Evolutionary conservation across 2,888 invertebrate genomes (phyloP), one percentile per base, ranked within the genome.

Genomic region (Dione vanillae): DNA sequence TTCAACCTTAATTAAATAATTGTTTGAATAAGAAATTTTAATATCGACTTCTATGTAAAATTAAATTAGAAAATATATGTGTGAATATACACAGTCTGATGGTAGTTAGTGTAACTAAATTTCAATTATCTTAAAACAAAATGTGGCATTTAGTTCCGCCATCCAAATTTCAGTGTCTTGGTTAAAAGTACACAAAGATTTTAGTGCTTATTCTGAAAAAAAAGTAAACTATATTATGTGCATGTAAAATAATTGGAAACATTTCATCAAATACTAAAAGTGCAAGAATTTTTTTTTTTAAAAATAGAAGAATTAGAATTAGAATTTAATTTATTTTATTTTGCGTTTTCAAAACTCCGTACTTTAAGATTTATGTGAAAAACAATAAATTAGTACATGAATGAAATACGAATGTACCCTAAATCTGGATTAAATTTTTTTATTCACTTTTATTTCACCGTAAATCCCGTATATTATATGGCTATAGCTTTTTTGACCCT

Each of bases 401-500:
- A 9, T 16, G 5, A 47, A 2, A 16, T 16, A n/a, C 16, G 16
- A 47, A 14, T 43, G n/a, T 45, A 45, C 14, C n/a, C 49, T 11
- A 11, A 49, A 49, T 19, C 19, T 6, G 10, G 10, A 49, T 19
- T 16, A 20, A 19, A 2, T 61, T 14, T 61, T 35, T 11, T 10
- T 61, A 27, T 27, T 58, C 1, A 27, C 10, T 43, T 43, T 9
- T 19, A 20, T 14, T 59, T 10, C n/a, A 27, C 61, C 43, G 6
- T 27, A 35, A 45, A 14, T 8, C 10, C n/a, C 27, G 14, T 27
- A n/a, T 43, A n/a, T 27, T 59, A 7, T 43, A 59, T 43, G 43
- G 61, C 27, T 45, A 27, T 20, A 61, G n/a, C 47, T 19, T 51
- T 64, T 64, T 64, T 49, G 49, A 64, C 64, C 64, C 49, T 64